Percentiles rank a stretch among this genome's conserved stretches.
phyloP scores from a whole-genome alignment of 2,888 invertebrate genomes.

The Microdon myrmicae region DNA sequence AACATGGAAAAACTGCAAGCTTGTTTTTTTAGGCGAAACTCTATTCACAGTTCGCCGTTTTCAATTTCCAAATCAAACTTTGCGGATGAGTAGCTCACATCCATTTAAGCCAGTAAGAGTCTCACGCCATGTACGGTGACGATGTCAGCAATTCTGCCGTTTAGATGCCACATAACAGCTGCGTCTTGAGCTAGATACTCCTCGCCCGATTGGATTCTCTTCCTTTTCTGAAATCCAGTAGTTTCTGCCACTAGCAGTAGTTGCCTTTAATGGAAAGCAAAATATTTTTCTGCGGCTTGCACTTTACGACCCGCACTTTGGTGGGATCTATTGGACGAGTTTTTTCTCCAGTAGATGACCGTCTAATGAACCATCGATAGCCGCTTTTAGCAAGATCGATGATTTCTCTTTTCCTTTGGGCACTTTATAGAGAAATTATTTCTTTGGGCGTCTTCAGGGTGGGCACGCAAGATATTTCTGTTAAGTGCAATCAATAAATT shows the following conservation, averaged over 20 bases:
- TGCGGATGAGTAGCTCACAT: conserved; percentile 25
- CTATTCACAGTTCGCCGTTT: conserved; percentile 34
- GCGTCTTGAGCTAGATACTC: conserved; percentile 23
- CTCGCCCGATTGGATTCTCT: conserved; percentile 26
- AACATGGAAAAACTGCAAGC: conserved; percentile 35
- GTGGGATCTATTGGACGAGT: background rate
- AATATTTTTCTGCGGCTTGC: conserved; percentile 29
- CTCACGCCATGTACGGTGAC: conserved; percentile 45
- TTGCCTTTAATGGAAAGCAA: conserved; percentile 47
- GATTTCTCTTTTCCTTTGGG: conserved; percentile 11
- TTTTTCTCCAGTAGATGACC: conserved; percentile 8
- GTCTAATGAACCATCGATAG: conserved; percentile 27
- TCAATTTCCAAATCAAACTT: conserved; percentile 29
- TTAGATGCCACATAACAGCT: conserved; percentile 21
- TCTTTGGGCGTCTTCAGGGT: conserved; percentile 39
- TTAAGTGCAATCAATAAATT: conserved; percentile 50
- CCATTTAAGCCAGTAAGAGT: conserved; percentile 38
- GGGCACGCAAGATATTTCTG: conserved; percentile 39
- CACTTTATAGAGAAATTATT: conserved; percentile 51
- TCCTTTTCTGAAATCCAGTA: conserved; percentile 44
- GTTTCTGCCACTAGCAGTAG: conserved; percentile 33
- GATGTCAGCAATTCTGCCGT: conserved; percentile 17
- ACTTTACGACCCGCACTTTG: conserved; percentile 11
- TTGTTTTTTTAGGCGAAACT: conserved; percentile 43
- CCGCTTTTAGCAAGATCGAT: conserved; percentile 4